Evolutionary conservation across 2,113 vertebrate genomes (phyloP).

Genomic region (Myrmecobius fasciatus): DNA sequence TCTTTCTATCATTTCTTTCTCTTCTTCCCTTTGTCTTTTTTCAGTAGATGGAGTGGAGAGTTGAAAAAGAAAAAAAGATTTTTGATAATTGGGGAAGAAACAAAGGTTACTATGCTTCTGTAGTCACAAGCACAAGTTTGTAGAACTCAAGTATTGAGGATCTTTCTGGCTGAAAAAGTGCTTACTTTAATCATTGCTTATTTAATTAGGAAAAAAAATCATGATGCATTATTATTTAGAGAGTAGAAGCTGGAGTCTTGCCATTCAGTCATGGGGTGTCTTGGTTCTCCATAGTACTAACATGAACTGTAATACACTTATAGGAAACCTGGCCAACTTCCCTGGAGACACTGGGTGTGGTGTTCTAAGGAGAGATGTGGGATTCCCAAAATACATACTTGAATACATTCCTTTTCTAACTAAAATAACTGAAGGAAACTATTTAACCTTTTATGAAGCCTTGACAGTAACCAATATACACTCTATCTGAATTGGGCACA

Average conservation of each 20-base stretch:
- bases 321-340: neutral
- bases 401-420: neutral
- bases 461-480: neutral
- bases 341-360: neutral
- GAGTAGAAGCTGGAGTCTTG: neutral
- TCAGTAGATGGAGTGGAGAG: neutral
- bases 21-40: neutral
- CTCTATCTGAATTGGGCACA: neutral
- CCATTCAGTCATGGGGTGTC: conserved; percentile 4
- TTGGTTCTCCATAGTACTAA: neutral
- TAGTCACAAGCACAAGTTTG: neutral
- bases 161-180: neutral
- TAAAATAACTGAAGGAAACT: neutral
- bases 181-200: neutral
- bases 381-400: neutral
- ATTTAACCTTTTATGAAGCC: neutral
- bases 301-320: neutral
- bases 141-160: neutral
- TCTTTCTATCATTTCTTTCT: neutral
- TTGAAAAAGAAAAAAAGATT: neutral
- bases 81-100: neutral
- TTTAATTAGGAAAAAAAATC: neutral
- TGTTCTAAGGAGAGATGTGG: neutral
- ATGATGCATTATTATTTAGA: neutral
- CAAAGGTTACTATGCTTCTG: neutral